A percentile compares a stretch with the other conserved stretches of the same genome.
Conservation (phyloP, 1,140 invertebrate species). For the Neelides sp. region DNA sequence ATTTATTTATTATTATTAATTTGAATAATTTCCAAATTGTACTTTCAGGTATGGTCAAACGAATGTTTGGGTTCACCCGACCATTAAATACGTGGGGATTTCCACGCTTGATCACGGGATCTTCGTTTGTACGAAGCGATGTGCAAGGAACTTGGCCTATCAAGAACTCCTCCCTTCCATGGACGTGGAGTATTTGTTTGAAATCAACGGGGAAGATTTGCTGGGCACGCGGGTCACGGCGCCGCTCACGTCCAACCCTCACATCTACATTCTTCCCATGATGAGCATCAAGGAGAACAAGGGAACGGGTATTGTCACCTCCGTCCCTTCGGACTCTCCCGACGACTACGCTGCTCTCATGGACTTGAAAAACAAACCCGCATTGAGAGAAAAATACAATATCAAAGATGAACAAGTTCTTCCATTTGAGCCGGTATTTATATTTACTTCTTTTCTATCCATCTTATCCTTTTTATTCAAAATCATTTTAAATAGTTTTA, state of each 20-base stretch:
- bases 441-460: background rate
- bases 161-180: slow-evolving; percentile 73
- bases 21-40: slow-evolving; percentile 2
- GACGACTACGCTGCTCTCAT: slow-evolving; percentile 93
- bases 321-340: slow-evolving; percentile 95
- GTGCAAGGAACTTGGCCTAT: slow-evolving; percentile 90
- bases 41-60: slow-evolving; percentile 77
- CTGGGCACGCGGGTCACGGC: slow-evolving; percentile 68
- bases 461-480: slow-evolving; percentile 21
- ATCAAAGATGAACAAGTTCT: slow-evolving; percentile 87
- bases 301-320: slow-evolving; percentile 94
- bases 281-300: slow-evolving; percentile 95
- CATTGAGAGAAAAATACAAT: slow-evolving; percentile 84
- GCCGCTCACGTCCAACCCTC: slow-evolving; percentile 66
- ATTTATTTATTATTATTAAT: too few relatives aligned
- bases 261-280: slow-evolving; percentile 93
- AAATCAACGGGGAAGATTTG: slow-evolving; percentile 57
- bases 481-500: background rate
- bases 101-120: slow-evolving; percentile 56
- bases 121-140: slow-evolving; percentile 72
- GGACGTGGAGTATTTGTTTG: slow-evolving; percentile 53
- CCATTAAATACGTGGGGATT: slow-evolving; percentile 84
- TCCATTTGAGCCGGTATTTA: slow-evolving; percentile 60
- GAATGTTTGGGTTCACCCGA: slow-evolving; percentile 94
- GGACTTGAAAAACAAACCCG: slow-evolving; percentile 89